A percentile compares a stretch with the other conserved stretches of the same genome.
phyloP scores from a whole-genome alignment of 2,113 vertebrate genomes.

The western clawed frog (Xenopus tropicalis) region DNA sequence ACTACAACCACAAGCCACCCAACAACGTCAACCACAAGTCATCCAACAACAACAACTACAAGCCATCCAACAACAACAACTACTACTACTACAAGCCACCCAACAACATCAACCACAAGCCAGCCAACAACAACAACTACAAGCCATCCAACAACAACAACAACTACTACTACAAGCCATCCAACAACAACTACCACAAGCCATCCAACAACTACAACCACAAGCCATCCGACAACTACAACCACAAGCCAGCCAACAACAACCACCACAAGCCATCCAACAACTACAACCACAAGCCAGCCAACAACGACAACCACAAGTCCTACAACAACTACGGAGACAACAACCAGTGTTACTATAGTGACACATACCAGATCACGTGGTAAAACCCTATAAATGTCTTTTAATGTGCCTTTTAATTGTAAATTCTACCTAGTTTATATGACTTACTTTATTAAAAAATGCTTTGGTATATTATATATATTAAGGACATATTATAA shows the following conservation, averaged over 20 bases:
- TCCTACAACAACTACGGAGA: neutral
- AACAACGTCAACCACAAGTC: neutral
- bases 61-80: neutral
- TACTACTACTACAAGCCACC: conserved; percentile 3
- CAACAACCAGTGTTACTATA: no score
- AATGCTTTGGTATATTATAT: no score
- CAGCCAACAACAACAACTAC: neutral
- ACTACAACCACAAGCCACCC: neutral
- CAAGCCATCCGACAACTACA: neutral
- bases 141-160: neutral
- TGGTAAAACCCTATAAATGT: no score
- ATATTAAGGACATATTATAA: no score
- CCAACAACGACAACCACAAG: neutral
- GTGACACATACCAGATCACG: no score
- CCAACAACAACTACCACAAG: neutral
- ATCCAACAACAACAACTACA: neutral
- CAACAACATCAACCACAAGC: neutral
- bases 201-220: neutral
- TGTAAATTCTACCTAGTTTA: no score
- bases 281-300: neutral
- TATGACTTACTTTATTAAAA: no score
- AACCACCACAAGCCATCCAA: neutral
- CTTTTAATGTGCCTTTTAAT: no score
- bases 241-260: neutral
- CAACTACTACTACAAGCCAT: neutral